Percentiles rank a stretch among this genome's conserved stretches.
Evolutionary conservation across 2,888 invertebrate genomes (phyloP).

Genomic region (Thelaira solivaga): DNA sequence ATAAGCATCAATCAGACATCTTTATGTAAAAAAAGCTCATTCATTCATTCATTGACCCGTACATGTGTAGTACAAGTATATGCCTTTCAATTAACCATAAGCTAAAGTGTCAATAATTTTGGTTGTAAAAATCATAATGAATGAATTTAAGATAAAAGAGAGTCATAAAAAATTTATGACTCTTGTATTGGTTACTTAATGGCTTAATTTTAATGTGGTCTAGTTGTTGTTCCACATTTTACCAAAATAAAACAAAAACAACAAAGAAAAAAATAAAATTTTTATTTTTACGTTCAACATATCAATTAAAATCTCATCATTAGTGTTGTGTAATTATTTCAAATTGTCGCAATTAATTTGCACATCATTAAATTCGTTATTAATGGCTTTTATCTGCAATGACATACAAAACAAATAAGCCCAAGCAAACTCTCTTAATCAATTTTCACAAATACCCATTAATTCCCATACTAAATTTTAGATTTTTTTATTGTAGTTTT

Average conservation of each 20-base stretch:
- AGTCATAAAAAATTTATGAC: conserved; percentile 34
- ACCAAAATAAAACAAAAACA: too few species aligned
- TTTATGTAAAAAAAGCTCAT: too few species aligned
- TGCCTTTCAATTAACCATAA: not conserved
- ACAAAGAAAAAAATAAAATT: too few species aligned
- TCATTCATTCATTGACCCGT: too few species aligned
- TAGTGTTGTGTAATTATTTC: conserved; percentile 58
- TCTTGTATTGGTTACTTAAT: conserved; percentile 22
- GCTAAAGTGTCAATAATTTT: conserved; percentile 10
- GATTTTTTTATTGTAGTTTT: not conserved
- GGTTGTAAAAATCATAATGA: conserved; percentile 5
- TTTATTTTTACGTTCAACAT: conserved; percentile 34
- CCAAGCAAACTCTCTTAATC: not conserved
- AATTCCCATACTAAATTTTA: not conserved
- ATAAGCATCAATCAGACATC: too few species aligned
- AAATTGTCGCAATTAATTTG: conserved; percentile 60
- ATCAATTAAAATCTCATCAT: conserved; percentile 57
- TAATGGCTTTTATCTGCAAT: conserved; percentile 33
- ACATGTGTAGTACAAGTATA: too few species aligned
- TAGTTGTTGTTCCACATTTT: too few species aligned
- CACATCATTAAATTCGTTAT: conserved; percentile 60
- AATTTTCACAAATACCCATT: conserved; percentile 6
- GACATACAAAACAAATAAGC: not conserved
- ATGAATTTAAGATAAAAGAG: not conserved
- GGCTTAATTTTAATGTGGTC: conserved; percentile 15